Base-by-base conservation (phyloP, 2,888 invertebrate species). In the Siphlonurus alternatus region DNA sequence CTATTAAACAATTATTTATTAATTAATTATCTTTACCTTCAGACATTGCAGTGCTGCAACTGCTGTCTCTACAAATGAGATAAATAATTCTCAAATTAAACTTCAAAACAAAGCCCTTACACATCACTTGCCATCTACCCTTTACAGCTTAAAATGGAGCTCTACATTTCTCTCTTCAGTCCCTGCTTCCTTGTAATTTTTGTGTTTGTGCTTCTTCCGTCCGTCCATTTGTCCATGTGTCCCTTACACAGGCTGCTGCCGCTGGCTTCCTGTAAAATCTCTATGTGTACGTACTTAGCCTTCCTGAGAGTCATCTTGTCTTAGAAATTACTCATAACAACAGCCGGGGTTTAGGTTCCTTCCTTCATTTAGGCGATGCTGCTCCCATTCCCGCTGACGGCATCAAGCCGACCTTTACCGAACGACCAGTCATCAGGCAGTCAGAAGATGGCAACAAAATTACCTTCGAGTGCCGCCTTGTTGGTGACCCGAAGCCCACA, bases 391-490 rank as follows among this genome's bases (percentile, higher is more conserved):
- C 93, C 73, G 89, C 90, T 73, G 90, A 92, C 79, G 92, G 88
- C 77, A 89, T 92, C 79, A 95, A 93, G 81, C 97, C 98, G 71
- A 93, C 94, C 71, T 98, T 97, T 82, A 95, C 96, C 75, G 95
- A 96, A 84, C 87, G 96, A 79, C 97, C 97, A 68, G 86, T 93
- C 76, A 95, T 97, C 78, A 87, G 92, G 81, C 97, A 97, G 82
- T 91, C 93, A 74, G 93, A 94, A 74, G 94, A 94, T 81, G 94
- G 94, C 74, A 88, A 88, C 77, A 92, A 88, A 80, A 92, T 98
- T 74, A 87, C 90, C 73, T 96, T 98, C 81, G 94, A 95, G 81
- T 97, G 96, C 82, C 85, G 94, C 81, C 89, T 97, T 78, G 94
- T 93, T 76, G 96, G 96, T 75, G 94, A 95, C 80, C 97, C 97